Evolutionary conservation across 2,888 invertebrate species (phyloP).

Genomic region (Ectropis crepuscularia): DNA sequence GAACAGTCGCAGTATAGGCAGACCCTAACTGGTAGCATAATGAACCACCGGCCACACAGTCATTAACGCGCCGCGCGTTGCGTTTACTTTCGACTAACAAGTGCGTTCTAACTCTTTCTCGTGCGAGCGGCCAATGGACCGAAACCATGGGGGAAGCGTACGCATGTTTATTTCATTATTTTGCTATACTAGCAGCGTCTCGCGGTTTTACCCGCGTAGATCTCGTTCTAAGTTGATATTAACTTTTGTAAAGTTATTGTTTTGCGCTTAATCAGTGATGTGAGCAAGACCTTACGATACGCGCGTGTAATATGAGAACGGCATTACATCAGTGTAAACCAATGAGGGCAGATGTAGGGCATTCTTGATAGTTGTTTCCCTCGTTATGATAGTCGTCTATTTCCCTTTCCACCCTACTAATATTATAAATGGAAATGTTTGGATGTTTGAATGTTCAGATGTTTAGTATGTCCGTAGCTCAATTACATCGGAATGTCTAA

Average conservation of each 20-base stretch:
- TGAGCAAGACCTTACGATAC: slow-evolving; percentile 5
- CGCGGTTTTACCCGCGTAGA: no score
- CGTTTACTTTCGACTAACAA: slow-evolving; percentile 32
- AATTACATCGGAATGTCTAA: no score
- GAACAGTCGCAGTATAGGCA: no score
- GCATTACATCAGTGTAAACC: slow-evolving; percentile 20
- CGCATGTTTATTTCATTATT: neutral
- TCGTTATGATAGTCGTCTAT: no score
- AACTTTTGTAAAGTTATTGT: neutral
- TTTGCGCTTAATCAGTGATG: slow-evolving; percentile 7
- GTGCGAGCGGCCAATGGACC: slow-evolving; percentile 16
- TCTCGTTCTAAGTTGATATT: neutral
- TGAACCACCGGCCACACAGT: neutral
- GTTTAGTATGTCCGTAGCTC: no score
- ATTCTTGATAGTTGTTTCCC: slow-evolving; percentile 13
- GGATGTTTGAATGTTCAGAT: no score
- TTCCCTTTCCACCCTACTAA: no score
- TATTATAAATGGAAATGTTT: no score
- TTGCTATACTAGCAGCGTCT: neutral
- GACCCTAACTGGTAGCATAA: no score
- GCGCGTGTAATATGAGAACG: slow-evolving; percentile 15
- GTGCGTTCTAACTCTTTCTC: slow-evolving; percentile 25
- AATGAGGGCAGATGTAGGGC: slow-evolving; percentile 17
- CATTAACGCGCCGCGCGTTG: slow-evolving; percentile 32
- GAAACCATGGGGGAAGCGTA: slow-evolving; percentile 15